Base-by-base conservation (phyloP, 2,797 vertebrate species). In the Leptoclinus maculatus region DNA sequence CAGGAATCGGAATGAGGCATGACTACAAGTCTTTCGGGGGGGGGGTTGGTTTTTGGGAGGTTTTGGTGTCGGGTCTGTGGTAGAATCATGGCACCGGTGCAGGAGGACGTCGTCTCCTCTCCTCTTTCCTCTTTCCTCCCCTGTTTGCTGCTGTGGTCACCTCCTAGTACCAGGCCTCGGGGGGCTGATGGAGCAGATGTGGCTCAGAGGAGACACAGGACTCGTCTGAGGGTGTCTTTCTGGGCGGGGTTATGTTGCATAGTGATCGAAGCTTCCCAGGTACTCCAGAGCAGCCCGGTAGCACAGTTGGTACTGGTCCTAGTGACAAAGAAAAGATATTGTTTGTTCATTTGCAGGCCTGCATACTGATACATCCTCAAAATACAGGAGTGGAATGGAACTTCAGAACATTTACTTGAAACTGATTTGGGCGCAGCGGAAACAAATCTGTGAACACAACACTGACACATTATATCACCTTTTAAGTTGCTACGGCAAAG, bases 281-380 rank as follows among this genome's bases (percentile, higher is more conserved):
- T 99, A 99, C 94, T 99, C 98, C 95, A 99, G 95, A 56, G 97
- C 97, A 1, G 98, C 97, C 68, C 96, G 92, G 95, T 99, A 99
- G 94, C 98, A 99, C 92, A 99, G 94, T 90, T 98, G 97, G 91
- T 99, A 99, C 96, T 99, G 98, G 94, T 99, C 98, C 98, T 99
- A 92, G n/a, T 11, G 29, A 66, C n/a, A 57, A 66, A 41, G 1
- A 7, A 45, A 5, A 38, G 34, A 70, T 32, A 23, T n/a, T 51
- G 21, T 4, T 51, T 12, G 2, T 17, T 32, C 14, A 57, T 11
- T 11, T 51, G 21, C 3, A 23, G 45, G 19, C 10, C 49, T 51
- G 19, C 45, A 49, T 21, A n/a, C 43, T 7, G 17, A 43, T 43
- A 43, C 41, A 13, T 16, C 41, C 9, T 5, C 41, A 43, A 1